A percentile compares a stretch with the other conserved stretches of the same genome.
phyloP scores from a whole-genome alignment of 2,113 vertebrate species.

The Fregetta grallaria region DNA sequence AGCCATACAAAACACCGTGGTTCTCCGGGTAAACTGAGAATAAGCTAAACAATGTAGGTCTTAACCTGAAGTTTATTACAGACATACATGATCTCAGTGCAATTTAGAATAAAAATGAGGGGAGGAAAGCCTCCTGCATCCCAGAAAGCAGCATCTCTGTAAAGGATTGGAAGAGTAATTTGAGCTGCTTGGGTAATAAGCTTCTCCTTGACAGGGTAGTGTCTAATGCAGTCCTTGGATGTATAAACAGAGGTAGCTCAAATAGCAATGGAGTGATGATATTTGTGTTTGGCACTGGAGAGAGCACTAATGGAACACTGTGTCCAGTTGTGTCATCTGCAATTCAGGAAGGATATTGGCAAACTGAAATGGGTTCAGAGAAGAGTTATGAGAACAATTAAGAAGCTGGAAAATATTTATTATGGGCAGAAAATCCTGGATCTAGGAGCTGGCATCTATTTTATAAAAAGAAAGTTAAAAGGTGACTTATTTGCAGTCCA shows the following conservation, averaged over 20 bases:
- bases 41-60: neutral
- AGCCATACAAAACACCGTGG: rapidly evolving
- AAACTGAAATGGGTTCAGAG: neutral
- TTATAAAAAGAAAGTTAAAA: neutral
- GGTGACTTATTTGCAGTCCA: neutral
- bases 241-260: neutral
- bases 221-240: neutral
- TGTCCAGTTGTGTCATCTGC: neutral
- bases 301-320: neutral
- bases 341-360: neutral
- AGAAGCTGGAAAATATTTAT: neutral
- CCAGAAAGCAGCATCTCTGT: neutral
- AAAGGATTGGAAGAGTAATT: neutral
- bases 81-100: neutral
- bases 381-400: neutral
- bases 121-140: rapidly evolving
- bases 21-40: neutral
- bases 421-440: neutral
- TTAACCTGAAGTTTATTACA: neutral
- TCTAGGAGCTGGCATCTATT: neutral
- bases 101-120: neutral
- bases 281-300: neutral
- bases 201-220: neutral
- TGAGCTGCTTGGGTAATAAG: neutral
- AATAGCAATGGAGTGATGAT: neutral